Percentiles rank a stretch among this genome's conserved stretches.
These are phyloP conservation scores for Clanis bilineata DNA, from an alignment of 2,888 invertebrate species.

Conservation along the genomic window DNA sequence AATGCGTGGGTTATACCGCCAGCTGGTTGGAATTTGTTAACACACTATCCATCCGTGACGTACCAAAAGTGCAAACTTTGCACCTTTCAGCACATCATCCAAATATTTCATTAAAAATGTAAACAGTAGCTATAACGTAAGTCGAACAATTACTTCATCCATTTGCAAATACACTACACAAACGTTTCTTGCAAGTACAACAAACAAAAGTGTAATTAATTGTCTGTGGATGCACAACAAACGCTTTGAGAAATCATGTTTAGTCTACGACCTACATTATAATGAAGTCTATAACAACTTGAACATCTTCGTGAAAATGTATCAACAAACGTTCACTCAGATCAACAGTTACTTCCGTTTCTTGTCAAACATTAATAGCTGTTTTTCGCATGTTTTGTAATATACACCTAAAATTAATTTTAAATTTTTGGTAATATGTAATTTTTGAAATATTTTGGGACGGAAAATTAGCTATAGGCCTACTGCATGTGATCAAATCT, in stretches of 20 bases:
- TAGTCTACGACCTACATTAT: slow-evolving; percentile 17
- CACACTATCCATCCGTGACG: neutral
- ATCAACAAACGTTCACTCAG: slow-evolving; percentile 2
- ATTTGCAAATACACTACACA: slow-evolving; percentile 13
- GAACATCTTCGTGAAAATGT: neutral
- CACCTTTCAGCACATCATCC: neutral
- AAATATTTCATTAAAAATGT: neutral
- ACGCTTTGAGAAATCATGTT: slow-evolving; percentile 16
- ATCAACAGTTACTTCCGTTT: slow-evolving; percentile 3
- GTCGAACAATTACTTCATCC: slow-evolving; percentile 1
- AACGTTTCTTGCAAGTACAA: slow-evolving; percentile 10
- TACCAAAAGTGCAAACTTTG: slow-evolving; percentile 9
- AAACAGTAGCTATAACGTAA: neutral
- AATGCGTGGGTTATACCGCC: neutral
- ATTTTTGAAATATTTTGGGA: no score
- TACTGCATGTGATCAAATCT: no score
- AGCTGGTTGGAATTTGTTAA: slow-evolving; percentile 4
- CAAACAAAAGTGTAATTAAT: slow-evolving; percentile 19
- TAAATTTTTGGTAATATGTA: no score
- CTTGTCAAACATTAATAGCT: neutral
- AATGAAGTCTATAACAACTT: neutral
- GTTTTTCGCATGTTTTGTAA: no score
- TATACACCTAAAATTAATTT: no score
- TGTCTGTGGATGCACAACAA: neutral
- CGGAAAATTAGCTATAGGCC: no score